phyloP scores from a whole-genome alignment of 2,888 invertebrate genomes.

The Melanchra persicariae region DNA sequence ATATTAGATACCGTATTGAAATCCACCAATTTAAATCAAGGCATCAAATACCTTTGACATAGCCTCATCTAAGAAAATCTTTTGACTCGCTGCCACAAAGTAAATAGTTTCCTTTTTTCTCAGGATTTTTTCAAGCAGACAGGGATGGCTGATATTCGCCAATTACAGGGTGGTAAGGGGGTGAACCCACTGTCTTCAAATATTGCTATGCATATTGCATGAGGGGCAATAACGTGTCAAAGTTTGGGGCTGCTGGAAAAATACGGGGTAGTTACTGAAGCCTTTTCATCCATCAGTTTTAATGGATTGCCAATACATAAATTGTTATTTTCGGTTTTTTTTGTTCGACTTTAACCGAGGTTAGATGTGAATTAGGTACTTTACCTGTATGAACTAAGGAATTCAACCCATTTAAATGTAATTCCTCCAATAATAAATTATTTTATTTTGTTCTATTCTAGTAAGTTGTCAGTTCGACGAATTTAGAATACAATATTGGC shows the following conservation, averaged over 20 bases:
- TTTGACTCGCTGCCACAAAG: conserved; percentile 26
- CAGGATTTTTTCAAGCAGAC: conserved; percentile 22
- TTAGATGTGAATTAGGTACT: background rate
- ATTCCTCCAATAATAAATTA: no score
- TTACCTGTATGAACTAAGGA: background rate
- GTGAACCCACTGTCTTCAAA: conserved; percentile 75
- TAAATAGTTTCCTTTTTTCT: conserved; percentile 22
- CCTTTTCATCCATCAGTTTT: conserved; percentile 41
- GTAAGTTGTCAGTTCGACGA: background rate
- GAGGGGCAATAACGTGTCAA: conserved; percentile 85
- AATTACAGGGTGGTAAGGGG: conserved; percentile 76
- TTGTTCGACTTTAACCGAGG: background rate
- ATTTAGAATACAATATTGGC: background rate
- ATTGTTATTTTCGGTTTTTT: conserved; percentile 28
- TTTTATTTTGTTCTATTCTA: background rate
- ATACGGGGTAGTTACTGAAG: conserved; percentile 32
- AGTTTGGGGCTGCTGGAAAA: conserved; percentile 69
- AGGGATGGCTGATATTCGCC: conserved; percentile 76
- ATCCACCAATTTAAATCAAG: conserved; percentile 3
- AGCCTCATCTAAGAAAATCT: background rate
- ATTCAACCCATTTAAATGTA: no score
- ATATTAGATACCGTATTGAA: background rate
- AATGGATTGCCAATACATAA: conserved; percentile 42
- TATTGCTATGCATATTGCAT: conserved; percentile 88
- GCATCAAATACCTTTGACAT: background rate